Evolutionary conservation across 2,113 vertebrate genomes (phyloP).

Genomic region (Panthera tigris): DNA sequence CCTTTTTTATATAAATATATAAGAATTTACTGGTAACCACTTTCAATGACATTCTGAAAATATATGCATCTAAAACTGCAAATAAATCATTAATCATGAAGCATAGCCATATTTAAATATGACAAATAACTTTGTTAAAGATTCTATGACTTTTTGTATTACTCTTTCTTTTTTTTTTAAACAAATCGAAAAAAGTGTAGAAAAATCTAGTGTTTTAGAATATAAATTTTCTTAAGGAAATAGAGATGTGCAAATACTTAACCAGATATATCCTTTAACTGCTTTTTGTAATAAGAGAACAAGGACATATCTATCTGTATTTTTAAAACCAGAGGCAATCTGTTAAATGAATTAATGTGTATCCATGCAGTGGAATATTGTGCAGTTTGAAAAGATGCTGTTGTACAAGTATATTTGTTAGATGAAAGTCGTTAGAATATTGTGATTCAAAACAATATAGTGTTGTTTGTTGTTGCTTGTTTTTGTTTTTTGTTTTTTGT

Average conservation of each 20-base stretch:
- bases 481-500: not conserved
- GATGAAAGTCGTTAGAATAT: not conserved
- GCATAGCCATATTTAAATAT: not conserved
- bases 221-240: slow-evolving; percentile 29
- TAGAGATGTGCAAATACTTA: not conserved
- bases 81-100: not conserved
- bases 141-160: not conserved
- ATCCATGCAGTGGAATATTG: not conserved
- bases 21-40: not conserved
- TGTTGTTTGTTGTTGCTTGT: not conserved
- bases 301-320: not conserved
- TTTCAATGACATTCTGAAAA: not conserved
- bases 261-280: not conserved
- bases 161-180: not conserved
- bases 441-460: not conserved
- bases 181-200: not conserved
- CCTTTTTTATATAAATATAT: not conserved
- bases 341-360: not conserved
- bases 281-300: not conserved
- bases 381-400: not conserved
- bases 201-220: not conserved
- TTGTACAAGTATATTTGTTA: not conserved
- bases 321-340: not conserved
- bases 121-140: not conserved
- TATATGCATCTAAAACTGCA: not conserved